Evolutionary conservation across 2,888 invertebrate genomes (phyloP).

Genomic region (Nomada ferruginata): DNA sequence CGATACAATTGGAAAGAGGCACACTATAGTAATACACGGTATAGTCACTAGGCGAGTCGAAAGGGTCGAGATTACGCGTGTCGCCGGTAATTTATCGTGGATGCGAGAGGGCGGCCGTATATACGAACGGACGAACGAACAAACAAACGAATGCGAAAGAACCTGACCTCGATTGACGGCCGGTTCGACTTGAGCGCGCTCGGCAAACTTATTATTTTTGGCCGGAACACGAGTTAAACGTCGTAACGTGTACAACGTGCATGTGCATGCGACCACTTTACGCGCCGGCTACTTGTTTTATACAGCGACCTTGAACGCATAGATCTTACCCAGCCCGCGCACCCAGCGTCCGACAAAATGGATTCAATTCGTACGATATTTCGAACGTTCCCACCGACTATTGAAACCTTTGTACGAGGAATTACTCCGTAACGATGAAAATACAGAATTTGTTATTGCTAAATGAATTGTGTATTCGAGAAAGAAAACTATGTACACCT

Average conservation of each 20-base stretch:
- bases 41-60: slow-evolving; percentile 60
- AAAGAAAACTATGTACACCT: background rate
- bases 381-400: background rate
- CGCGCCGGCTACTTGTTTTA: slow-evolving; percentile 58
- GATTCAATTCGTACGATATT: slow-evolving; percentile 27
- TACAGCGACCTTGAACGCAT: slow-evolving; percentile 62
- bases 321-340: slow-evolving; percentile 46
- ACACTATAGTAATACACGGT: slow-evolving; percentile 25
- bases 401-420: background rate
- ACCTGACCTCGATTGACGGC: slow-evolving; percentile 57
- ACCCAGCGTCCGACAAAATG: slow-evolving; percentile 19
- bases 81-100: slow-evolving; percentile 58
- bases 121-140: background rate
- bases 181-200: slow-evolving; percentile 31
- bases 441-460: background rate
- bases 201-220: slow-evolving; percentile 56
- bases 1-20: slow-evolving; percentile 53
- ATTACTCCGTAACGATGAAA: background rate
- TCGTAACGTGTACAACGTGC: slow-evolving; percentile 34
- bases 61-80: slow-evolving; percentile 60
- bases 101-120: slow-evolving; percentile 18
- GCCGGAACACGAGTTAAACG: slow-evolving; percentile 43
- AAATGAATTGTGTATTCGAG: too few relatives aligned
- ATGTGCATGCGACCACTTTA: slow-evolving; percentile 61
- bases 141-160: slow-evolving; percentile 43